Conservation (phyloP, 2,113 vertebrate species). For the Rana temporaria region DNA sequence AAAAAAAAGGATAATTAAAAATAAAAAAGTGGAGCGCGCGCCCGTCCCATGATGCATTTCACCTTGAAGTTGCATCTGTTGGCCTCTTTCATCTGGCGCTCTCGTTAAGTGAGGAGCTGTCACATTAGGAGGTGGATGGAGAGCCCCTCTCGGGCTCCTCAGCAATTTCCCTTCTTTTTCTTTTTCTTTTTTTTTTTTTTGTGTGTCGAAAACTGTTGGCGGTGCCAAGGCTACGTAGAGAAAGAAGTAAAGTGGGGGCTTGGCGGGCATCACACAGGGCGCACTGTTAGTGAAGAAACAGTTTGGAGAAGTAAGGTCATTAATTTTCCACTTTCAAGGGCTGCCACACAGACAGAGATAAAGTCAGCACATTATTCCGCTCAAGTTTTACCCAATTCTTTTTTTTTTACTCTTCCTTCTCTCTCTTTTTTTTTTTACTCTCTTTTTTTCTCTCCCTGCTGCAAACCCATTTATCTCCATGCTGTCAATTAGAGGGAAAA, state of each 20-base stretch:
- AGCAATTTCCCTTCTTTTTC: no score
- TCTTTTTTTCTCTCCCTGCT: constrained; percentile 59
- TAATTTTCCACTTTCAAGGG: constrained; percentile 99
- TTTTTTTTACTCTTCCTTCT: constrained; percentile 64
- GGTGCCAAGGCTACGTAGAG: constrained; percentile 50
- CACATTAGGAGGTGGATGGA: constrained; percentile 93
- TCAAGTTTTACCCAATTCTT: constrained; percentile 97
- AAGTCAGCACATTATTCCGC: constrained; percentile 99
- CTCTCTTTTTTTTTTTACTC: constrained; percentile 86
- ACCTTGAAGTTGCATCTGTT: constrained; percentile 96
- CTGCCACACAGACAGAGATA: constrained; percentile 99
- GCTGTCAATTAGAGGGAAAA: constrained; percentile 99
- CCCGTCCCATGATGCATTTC: constrained; percentile 93
- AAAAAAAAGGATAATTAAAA: no score
- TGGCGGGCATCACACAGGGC: constrained; percentile 87
- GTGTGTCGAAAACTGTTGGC: constrained; percentile 61
- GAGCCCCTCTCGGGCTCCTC: constrained; percentile 72
- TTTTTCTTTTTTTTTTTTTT: no score
- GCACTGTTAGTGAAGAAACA: constrained; percentile 95
- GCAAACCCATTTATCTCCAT: constrained; percentile 99
- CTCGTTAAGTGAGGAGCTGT: constrained; percentile 93
- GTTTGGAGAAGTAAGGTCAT: constrained; percentile 99
- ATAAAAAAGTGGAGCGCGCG: constrained; percentile 59
- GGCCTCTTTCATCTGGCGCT: constrained; percentile 87
- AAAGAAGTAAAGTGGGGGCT: constrained; percentile 74